Conservation (phyloP, 2,797 vertebrate genomes). For the Arctocebus calabarensis region DNA sequence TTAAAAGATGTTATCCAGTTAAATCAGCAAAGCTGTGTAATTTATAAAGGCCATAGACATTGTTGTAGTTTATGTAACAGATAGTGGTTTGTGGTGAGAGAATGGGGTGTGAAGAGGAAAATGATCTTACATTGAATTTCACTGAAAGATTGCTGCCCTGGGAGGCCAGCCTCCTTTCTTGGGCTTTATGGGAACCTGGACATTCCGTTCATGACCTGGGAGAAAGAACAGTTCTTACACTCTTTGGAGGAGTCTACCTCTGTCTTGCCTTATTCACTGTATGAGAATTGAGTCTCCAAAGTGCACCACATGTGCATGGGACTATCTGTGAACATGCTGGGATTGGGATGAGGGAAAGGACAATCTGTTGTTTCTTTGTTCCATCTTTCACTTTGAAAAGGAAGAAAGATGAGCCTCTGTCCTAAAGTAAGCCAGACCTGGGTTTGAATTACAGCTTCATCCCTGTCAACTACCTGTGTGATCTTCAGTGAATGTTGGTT, state of each 20-base stretch:
- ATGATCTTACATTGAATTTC: not conserved
- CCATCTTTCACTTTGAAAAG: not conserved
- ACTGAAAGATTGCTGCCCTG: not conserved
- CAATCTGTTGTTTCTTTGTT: not conserved
- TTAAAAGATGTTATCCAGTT: not conserved
- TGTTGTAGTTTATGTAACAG: not conserved
- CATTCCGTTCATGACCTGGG: not conserved
- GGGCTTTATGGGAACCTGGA: not conserved
- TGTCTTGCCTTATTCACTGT: not conserved
- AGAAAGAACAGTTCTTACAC: not conserved
- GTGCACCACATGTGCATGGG: fast-evolving
- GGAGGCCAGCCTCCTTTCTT: not conserved
- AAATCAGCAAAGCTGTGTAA: not conserved
- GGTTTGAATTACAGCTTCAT: not conserved
- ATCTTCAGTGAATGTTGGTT: not conserved
- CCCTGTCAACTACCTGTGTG: not conserved
- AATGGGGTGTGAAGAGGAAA: not conserved
- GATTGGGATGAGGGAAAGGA: not conserved
- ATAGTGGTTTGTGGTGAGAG: not conserved
- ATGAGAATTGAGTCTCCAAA: not conserved
- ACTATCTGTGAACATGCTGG: not conserved
- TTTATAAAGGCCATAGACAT: not conserved
- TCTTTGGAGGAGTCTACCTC: not conserved
- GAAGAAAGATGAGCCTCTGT: not conserved
- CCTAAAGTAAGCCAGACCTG: not conserved